Base-by-base conservation (phyloP, 2,888 invertebrate species). In the Campoplex nolae region DNA sequence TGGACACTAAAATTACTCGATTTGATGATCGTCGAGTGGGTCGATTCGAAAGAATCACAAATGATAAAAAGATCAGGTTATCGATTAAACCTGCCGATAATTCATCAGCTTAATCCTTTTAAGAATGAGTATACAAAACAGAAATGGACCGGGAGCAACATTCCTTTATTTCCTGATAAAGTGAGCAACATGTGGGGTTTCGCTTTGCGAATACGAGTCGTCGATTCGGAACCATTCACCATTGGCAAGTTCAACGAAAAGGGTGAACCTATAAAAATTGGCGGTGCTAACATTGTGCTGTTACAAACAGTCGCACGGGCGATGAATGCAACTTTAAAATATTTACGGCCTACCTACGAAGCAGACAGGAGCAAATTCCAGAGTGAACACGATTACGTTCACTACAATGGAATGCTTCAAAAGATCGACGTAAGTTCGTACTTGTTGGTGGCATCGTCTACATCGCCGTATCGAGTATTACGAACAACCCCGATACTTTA, bases 31-130 rank as follows among this genome's bases (percentile, higher is more conserved):
- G 28, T 89, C 62, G 88, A 89, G 35, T 56, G 89, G 9, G 18
- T 65, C 6, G 54, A 83, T 11, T 13, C 38, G 2, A 35, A 58
- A 54, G 35, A 18, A 13, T 4, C n/a, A 6, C 35, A 42, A 38
- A 75, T 48, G 23, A 28, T 18, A 9, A 82, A 38, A 23, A 9
- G 54, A 0, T n/a, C 58, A 9, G 23, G 42, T 8, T 11, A 38
- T 18, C 18, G 11, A 2, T 18, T 35, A 2, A 23, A 7, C 4
- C 7, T 3, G 38, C 85, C 82, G 23, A 80, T 83, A 2, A 48
- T 89, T 58, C 89, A 89, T 79, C 80, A 73, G 9, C 85, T 88
- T 8, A 89, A 90, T 86, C 90, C 89, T 0, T 90, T 90, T 42
- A 85, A 65, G 8, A 83, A 86, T 0, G n/a, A 35, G 45, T 87